Base-by-base conservation (phyloP, 1,140 invertebrate genomes). In the Zaprionus davidi region DNA sequence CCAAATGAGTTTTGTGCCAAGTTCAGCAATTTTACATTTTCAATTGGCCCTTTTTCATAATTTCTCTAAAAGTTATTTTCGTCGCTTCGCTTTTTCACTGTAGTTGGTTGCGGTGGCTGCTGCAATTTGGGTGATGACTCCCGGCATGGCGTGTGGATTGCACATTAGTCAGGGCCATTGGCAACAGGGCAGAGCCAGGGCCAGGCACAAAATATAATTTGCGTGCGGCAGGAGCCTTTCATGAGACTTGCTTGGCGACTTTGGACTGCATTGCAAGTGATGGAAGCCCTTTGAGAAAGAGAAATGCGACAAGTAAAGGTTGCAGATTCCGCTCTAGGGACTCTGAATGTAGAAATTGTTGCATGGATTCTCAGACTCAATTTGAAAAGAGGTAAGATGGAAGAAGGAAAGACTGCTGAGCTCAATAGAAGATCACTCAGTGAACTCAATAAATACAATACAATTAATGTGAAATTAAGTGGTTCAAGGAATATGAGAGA, bases 1-100 rank as follows among this genome's bases (percentile, higher is more conserved):
- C 76, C 79, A 81, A 82, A 82, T 82, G 79, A 82, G 79, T 82
- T 82, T 82, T 82, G 79, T 82, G 80, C 80, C 80, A 78, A 82
- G 80, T 82, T 82, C 76, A 78, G 80, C 80, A 82, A 82, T 82
- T 82, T 82, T 82, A 71, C 70, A 82, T 78, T 82, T 82, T 82
- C 79, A 82, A 82, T 82, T 82, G 79, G 74, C 79, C 73, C 51
- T 46, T 67, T 82, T 78, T 76, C 80, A 82, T 78, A 78, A 82
- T 82, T 82, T 82, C 79, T 76, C 66, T 74, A 63, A 55, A 66
- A 71, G 36, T 72, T 72, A 44, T 65, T 64, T 56, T 28, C 51
- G 51, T 70, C 41, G 6, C 41, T n/a, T 46, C 7, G 2, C n/a
- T 46, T 17, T 46, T 46, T 17, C 41, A 46, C n/a, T 46, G 5